Evolutionary conservation across 2,888 invertebrate genomes (phyloP), one percentile per base, ranked within the genome.

Genomic region (Drosophila tripunctata): DNA sequence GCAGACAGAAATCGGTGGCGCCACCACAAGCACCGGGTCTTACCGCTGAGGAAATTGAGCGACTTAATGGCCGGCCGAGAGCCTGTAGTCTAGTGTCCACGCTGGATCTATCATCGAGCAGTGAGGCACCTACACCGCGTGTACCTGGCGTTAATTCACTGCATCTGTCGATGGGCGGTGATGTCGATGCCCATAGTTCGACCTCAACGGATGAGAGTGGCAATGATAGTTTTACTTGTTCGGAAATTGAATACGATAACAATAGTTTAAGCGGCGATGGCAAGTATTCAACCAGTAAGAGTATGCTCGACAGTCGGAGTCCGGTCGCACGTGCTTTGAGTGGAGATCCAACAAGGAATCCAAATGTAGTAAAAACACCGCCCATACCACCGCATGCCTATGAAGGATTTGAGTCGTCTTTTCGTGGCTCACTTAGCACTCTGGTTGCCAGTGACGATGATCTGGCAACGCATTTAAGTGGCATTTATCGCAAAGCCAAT

Each of bases 191-290:
- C 41, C 94, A 95, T 84, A 94, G 96, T 84, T 96, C 96, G 7
- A 95, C 95, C 0, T 96, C 96, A 6, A 96, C 98, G 7, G 96
- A 98, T 83, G 98, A 98, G 90, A 98, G 98, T 91, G 96, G 96
- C 90, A 98, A 98, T 92, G 98, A 99, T 90, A 98, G 98, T 81
- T 99, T 99, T 92, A 99, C 98, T 8, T 99, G 98, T 92, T 98
- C 98, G 0, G 98, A 98, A 92, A 98, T 98, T 89, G 99, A 99
- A 91, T 98, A 98, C 90, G 98, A 98, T 88, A 97, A 97, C 89
- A 96, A 96, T 87, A 96, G 96, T 85, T 92, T 96, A 68, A 95
- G 94, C 54, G 96, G 96, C 12, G 96, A 96, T 88, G 96, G 95
- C 83, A 96, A 96, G 88, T 93, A 94, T 65, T 89, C 91, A 0